These are phyloP conservation scores for Dryobota labecula DNA, from an alignment of 2,888 invertebrate genomes.

Conservation along the genomic window DNA sequence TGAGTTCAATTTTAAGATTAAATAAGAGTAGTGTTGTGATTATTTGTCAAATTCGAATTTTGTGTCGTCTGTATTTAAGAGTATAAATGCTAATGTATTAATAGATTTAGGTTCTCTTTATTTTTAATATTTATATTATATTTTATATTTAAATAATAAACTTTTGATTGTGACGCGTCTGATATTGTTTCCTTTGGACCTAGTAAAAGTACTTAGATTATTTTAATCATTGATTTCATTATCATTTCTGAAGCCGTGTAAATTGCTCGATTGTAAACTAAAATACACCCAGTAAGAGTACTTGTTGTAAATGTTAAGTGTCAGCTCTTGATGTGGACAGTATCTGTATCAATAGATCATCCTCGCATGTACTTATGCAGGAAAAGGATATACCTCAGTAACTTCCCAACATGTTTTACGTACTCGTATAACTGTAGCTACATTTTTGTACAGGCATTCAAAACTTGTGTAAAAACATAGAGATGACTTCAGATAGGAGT, in stretches of 20 bases:
- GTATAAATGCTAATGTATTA: slow-evolving; percentile 35
- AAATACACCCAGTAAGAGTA: slow-evolving; percentile 15
- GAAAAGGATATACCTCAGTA: slow-evolving; percentile 4
- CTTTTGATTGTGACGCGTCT: slow-evolving; percentile 46
- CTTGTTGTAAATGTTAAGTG: slow-evolving; percentile 40
- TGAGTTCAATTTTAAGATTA: slow-evolving; percentile 9
- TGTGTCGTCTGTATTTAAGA: slow-evolving; percentile 40
- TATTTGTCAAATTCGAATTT: slow-evolving; percentile 44
- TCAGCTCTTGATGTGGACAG: slow-evolving; percentile 24
- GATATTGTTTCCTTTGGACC: slow-evolving; percentile 57
- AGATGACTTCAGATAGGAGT: slow-evolving; percentile 33
- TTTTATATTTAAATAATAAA: slow-evolving; percentile 63
- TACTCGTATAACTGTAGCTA: neutral
- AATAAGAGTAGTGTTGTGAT: slow-evolving; percentile 46
- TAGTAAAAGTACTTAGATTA: slow-evolving; percentile 42
- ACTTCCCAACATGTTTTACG: slow-evolving; percentile 3
- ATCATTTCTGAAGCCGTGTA: slow-evolving; percentile 34
- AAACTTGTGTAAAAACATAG: slow-evolving; percentile 24
- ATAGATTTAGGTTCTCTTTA: slow-evolving; percentile 28
- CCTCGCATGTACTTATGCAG: slow-evolving; percentile 8
- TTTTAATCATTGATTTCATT: slow-evolving; percentile 47
- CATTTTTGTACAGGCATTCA: slow-evolving; percentile 2
- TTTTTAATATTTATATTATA: slow-evolving; percentile 57
- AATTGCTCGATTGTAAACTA: slow-evolving; percentile 29
- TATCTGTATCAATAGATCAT: slow-evolving; percentile 39